phyloP scores from a whole-genome alignment of 2,113 vertebrate species.

The Eretmochelys imbricata region DNA sequence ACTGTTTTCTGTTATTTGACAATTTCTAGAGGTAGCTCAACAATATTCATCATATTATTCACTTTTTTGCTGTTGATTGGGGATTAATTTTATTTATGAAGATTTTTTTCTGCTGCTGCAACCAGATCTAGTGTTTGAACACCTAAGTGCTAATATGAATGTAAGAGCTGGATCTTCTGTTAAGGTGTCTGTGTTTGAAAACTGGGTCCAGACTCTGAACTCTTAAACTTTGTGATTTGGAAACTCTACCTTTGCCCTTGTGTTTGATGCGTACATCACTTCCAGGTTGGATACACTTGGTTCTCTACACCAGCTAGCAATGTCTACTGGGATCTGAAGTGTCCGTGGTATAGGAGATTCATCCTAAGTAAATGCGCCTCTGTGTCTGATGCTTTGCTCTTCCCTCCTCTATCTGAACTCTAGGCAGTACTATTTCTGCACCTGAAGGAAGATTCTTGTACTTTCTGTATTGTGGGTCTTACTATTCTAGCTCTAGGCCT shows the following conservation, averaged over 20 bases:
- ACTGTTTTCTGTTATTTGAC: background rate
- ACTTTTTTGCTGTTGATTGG: rapidly evolving
- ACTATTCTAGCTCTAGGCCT: background rate
- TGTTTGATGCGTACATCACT: background rate
- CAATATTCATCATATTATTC: background rate
- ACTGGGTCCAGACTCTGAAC: background rate
- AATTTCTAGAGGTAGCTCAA: background rate
- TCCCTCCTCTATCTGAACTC: background rate
- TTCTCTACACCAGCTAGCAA: background rate
- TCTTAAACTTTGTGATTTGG: background rate
- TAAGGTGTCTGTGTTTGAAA: background rate
- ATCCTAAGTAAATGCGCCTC: background rate
- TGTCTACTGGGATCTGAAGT: background rate
- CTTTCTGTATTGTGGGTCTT: background rate
- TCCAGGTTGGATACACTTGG: rapidly evolving
- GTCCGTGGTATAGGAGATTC: background rate
- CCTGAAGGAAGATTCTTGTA: background rate
- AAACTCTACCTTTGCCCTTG: rapidly evolving
- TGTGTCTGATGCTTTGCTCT: background rate
- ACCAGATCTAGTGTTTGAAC: background rate
- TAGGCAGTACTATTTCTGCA: background rate
- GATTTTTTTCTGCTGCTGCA: too few species aligned
- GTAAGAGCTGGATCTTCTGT: background rate
- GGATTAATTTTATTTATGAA: background rate
- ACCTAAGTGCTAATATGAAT: background rate